These are phyloP conservation scores for Epinephelus awoara DNA, from an alignment of 2,797 vertebrate genomes.

Conservation along the genomic window DNA sequence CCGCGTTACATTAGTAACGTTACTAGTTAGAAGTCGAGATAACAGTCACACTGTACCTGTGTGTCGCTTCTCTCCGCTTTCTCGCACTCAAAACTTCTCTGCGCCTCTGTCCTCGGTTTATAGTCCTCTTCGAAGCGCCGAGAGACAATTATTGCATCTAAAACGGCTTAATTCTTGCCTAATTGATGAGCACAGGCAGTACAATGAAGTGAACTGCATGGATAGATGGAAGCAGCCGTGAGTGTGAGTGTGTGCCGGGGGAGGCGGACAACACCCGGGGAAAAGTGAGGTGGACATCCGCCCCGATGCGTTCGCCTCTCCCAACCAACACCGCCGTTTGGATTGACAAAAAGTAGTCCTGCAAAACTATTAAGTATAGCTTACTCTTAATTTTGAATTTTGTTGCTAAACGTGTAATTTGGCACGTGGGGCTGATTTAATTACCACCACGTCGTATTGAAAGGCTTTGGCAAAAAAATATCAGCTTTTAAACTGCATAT, in stretches of 20 bases:
- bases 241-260: constrained; percentile 63
- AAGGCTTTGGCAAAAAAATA: neutral
- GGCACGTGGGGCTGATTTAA: no score
- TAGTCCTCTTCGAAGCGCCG: constrained; percentile 25
- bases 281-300: constrained; percentile 81
- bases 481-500: neutral
- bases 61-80: constrained; percentile 46
- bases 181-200: constrained; percentile 73
- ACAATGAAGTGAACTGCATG: constrained; percentile 80
- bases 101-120: constrained; percentile 7
- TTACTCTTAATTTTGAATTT: neutral
- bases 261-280: constrained; percentile 79
- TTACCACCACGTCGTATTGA: neutral
- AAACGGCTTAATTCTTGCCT: constrained; percentile 60
- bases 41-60: constrained; percentile 78
- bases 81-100: constrained; percentile 72
- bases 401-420: neutral
- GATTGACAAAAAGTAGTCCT: constrained; percentile 80
- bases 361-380: constrained; percentile 42
- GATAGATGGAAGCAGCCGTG: constrained; percentile 70
- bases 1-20: constrained; percentile 82
- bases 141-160: neutral
- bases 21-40: constrained; percentile 79
- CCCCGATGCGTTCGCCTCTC: constrained; percentile 80
- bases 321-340: constrained; percentile 77